Evolutionary conservation across 2,888 invertebrate species (phyloP), one percentile per base, ranked within the genome.

Genomic region (Siphlonurus alternatus): DNA sequence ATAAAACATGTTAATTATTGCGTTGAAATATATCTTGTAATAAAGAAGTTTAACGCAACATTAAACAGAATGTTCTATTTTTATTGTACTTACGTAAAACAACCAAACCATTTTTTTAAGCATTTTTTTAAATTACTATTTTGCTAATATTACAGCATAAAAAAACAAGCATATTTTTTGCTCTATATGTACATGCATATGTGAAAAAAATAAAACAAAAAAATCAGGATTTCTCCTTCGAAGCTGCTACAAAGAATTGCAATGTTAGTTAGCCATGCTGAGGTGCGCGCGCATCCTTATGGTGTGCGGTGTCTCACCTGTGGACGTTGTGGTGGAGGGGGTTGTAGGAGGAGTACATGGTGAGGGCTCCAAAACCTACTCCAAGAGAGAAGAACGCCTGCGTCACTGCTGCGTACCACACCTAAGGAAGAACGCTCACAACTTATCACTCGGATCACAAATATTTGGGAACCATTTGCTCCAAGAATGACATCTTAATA

Each of bases 371-470:
- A 68, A 84, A 84, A 66, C 83, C 83, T 1, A 84, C 81, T 2
- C 80, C 80, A 0, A 84, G 72, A 0, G 83, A 83, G 71, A 83
- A 85, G 71, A 85, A 84, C 22, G 82, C 82, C 68, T 85, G 84
- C 0, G 81, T 80, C 0, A 84, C 82, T 0, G 84, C 84, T 1
- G 82, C 82, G 69, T 82, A 83, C 84, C 84, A 84, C 1, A 83
- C 82, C 79, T 79, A 62, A 22, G 54, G 25, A 63, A n/a, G 19
- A 63, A 23, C n/a, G 2, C 23, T 54, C 23, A 51, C 25, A 66
- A 56, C 23, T 53, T 23, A 23, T 23, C 38, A 7, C n/a, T 20
- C 7, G 7, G 24, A 24, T 20, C 23, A 53, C 19, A 5, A 56
- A 38, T 53, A 20, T n/a, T n/a, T n/a, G n/a, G n/a, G n/a, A n/a